A percentile compares a stretch with the other conserved stretches of the same genome.
These are phyloP conservation scores for Cephalopholis sonnerati DNA, from an alignment of 2,113 vertebrate genomes.

Conservation along the genomic window DNA sequence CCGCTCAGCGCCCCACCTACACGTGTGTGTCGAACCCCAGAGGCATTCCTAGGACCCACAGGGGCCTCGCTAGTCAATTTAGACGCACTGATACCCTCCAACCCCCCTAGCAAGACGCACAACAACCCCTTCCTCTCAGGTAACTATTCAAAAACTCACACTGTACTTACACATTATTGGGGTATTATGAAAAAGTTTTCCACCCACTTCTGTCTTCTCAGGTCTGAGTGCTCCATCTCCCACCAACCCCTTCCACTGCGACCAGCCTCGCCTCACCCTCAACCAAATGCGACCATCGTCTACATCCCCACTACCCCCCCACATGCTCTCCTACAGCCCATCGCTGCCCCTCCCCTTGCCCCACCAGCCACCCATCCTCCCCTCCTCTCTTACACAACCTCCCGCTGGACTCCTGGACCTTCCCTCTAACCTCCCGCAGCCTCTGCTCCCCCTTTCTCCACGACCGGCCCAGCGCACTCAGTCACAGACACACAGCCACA, in stretches of 20 bases:
- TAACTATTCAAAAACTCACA: constrained; percentile 56
- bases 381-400: constrained; percentile 89
- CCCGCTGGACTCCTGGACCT: constrained; percentile 80
- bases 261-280: constrained; percentile 91
- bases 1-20: constrained; percentile 78
- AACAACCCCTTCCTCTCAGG: constrained; percentile 95
- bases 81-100: constrained; percentile 88
- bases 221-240: constrained; percentile 91
- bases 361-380: constrained; percentile 85
- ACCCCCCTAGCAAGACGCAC: constrained; percentile 82
- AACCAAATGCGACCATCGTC: constrained; percentile 94
- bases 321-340: constrained; percentile 88
- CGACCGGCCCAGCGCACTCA: constrained; percentile 64
- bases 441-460: constrained; percentile 87
- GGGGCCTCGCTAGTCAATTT: constrained; percentile 95
- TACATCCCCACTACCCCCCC: constrained; percentile 84
- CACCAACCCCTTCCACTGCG: constrained; percentile 93
- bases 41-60: constrained; percentile 92
- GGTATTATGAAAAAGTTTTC: background rate
- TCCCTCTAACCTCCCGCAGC: constrained; percentile 88
- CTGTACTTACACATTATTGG: background rate
- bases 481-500: constrained; percentile 84
- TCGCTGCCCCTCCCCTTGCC: constrained; percentile 91
- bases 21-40: constrained; percentile 88
- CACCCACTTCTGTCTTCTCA: constrained; percentile 59